phyloP scores from a whole-genome alignment of 2,113 vertebrate genomes.

The Stercorarius parasiticus region DNA sequence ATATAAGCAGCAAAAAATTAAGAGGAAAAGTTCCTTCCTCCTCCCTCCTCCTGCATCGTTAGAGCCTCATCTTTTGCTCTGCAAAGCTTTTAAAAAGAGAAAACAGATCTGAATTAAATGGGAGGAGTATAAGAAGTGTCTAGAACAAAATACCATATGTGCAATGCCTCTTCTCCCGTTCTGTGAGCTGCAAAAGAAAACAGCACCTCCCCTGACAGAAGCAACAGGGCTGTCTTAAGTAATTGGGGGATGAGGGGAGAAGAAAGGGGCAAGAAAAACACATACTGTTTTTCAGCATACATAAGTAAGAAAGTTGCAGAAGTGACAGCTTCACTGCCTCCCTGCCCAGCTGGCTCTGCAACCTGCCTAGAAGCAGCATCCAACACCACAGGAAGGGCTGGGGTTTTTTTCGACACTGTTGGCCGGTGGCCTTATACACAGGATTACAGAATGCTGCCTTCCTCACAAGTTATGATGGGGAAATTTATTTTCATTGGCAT shows the following conservation, averaged over 20 bases:
- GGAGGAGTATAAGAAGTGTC: neutral
- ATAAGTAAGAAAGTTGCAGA: neutral
- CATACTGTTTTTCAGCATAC: neutral
- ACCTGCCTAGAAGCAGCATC: neutral
- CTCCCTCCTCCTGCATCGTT: neutral
- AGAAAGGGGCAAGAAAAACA: neutral
- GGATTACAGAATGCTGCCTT: neutral
- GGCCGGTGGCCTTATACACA: neutral
- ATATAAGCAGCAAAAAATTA: neutral
- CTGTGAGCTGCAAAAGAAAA: neutral
- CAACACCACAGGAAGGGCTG: neutral
- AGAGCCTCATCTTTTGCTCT: neutral
- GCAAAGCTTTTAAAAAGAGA: neutral
- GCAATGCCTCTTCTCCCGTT: neutral
- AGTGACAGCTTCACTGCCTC: neutral
- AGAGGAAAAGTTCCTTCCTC: neutral
- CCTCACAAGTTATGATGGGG: neutral
- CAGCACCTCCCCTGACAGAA: slow-evolving; percentile 13
- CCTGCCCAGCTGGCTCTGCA: neutral
- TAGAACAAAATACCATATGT: neutral
- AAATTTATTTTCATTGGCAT: slow-evolving; percentile 11
- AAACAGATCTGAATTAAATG: neutral
- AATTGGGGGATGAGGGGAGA: neutral
- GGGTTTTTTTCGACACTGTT: neutral
- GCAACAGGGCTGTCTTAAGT: neutral